Base-by-base conservation (phyloP, 2,113 vertebrate genomes). In the Crotalus helleri region DNA sequence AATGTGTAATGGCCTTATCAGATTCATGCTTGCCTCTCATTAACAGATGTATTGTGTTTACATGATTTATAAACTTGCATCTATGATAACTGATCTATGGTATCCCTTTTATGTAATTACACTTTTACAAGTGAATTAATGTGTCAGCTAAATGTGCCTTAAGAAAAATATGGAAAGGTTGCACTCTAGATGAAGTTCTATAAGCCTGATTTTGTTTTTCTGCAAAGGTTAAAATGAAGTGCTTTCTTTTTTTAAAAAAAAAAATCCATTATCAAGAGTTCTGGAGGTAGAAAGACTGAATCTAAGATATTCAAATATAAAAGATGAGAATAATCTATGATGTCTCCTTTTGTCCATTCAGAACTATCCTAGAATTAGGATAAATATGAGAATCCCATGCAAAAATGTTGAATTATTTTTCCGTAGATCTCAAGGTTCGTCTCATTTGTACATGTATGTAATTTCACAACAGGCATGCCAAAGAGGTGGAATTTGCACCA, bases 31-130 rank as follows among this genome's bases (percentile, higher is more conserved):
- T 87, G 57, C 92, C 74, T 90, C 58, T 24, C 57, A 51, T 61
- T 90, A 57, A 64, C 81, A 93, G 46, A 54, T 0, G 57, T 54
- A 86, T 90, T 93, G 57, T 90, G 55, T 53, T 87, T 61, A 58
- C 81, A 54, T 64, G 85, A 44, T 90, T 93, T 86, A 64, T 39
- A 53, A 39, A 29, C 53, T 21, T 59, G 57, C 29, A 29, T 90
- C n/a, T 0, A 61, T 90, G 57, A 87, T 81, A 85, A 24, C 69
- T 87, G 74, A 92, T 54, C 46, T 87, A 24, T 21, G 57, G 46
- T 90, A 90, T 58, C 74, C 46, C 88, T 90, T 93, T 57, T 90
- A 59, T 23, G 44, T 89, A 86, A 90, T 59, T 58, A 90, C 11
- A 3, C 81, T 64, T 33, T 29, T 87, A 53, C 61, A 93, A 90